These are phyloP conservation scores for Diaprepes abbreviatus DNA, from an alignment of 2,888 invertebrate species.

Conservation along the genomic window DNA sequence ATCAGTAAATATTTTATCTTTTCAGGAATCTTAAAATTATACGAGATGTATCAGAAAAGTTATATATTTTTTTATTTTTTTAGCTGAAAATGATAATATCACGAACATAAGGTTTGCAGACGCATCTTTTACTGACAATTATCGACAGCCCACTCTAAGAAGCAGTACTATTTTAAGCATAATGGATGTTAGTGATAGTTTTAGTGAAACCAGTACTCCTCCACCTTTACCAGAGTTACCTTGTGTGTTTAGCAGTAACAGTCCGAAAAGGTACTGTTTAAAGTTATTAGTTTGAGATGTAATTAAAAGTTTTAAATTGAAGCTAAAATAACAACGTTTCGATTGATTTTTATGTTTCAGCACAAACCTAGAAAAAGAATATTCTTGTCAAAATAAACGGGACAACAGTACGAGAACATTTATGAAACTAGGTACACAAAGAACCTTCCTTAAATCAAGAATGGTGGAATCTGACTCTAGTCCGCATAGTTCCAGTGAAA, in stretches of 20 bases:
- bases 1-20: no score
- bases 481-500: conserved; percentile 70
- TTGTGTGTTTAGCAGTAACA: conserved; percentile 64
- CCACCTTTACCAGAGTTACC: conserved; percentile 76
- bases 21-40: no score
- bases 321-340: no score
- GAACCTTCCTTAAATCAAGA: conserved; percentile 61
- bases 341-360: conserved; percentile 12
- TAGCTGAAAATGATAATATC: conserved; percentile 45
- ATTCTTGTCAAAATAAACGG: neutral
- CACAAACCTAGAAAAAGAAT: conserved; percentile 13
- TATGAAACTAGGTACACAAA: conserved; percentile 54
- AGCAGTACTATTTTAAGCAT: neutral
- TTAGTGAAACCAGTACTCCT: conserved; percentile 74
- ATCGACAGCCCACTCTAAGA: conserved; percentile 36
- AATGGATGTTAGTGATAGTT: conserved; percentile 29
- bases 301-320: no score
- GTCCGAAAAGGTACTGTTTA: conserved; percentile 52
- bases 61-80: conserved; percentile 5
- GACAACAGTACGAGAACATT: conserved; percentile 43
- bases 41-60: no score
- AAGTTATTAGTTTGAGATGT: no score
- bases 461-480: conserved; percentile 60
- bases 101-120: conserved; percentile 63
- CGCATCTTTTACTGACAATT: conserved; percentile 60